These are phyloP conservation scores for Zosterops pallidus DNA, from an alignment of 2,113 vertebrate genomes.

Conservation along the genomic window DNA sequence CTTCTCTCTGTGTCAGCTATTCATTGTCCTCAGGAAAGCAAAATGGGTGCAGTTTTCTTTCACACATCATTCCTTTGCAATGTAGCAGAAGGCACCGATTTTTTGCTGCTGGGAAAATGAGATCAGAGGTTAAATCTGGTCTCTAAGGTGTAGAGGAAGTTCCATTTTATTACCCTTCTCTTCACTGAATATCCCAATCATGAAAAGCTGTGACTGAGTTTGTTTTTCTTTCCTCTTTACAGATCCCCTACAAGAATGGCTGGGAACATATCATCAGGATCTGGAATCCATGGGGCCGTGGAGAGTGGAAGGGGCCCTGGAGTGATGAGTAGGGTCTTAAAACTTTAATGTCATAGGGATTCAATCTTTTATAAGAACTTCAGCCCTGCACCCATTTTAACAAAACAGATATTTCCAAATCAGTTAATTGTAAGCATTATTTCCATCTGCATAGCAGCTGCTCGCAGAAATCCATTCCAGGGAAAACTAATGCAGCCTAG, in stretches of 20 bases:
- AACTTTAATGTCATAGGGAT: background rate
- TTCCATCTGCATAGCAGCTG: background rate
- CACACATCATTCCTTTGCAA: background rate
- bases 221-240: slow-evolving; percentile 8
- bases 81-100: background rate
- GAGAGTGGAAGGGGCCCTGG: slow-evolving; percentile 76
- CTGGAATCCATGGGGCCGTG: slow-evolving; percentile 76
- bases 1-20: background rate
- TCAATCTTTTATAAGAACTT: background rate
- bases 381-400: background rate
- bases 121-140: slow-evolving; percentile 47
- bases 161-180: background rate
- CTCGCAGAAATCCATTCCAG: background rate
- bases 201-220: background rate
- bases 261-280: slow-evolving; percentile 70
- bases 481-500: background rate
- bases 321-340: slow-evolving; percentile 65
- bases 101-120: slow-evolving; percentile 30
- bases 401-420: background rate
- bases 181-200: background rate
- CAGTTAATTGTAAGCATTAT: background rate
- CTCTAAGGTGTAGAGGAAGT: background rate
- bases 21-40: background rate
- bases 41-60: background rate
- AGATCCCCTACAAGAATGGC: slow-evolving; percentile 62